These are phyloP conservation scores for Phaethon lepturus DNA, from an alignment of 2,113 vertebrate species.

Conservation along the genomic window DNA sequence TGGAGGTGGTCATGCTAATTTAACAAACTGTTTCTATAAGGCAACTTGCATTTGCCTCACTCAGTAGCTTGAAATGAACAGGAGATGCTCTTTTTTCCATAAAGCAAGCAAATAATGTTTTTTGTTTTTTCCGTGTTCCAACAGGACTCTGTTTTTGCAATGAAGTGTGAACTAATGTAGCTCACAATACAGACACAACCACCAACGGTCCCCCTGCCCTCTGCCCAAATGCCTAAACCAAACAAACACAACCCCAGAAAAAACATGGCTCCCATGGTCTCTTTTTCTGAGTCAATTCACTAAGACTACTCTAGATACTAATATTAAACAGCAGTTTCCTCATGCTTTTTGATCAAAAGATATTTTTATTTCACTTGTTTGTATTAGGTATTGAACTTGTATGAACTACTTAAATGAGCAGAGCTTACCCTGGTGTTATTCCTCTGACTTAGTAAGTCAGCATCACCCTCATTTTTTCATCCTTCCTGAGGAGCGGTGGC, in stretches of 20 bases:
- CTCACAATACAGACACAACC: background rate
- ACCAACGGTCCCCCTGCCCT: accelerated
- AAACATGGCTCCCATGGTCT: background rate
- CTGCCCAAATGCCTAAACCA: background rate
- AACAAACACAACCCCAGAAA: background rate
- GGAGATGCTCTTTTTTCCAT: background rate
- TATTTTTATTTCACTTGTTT: background rate
- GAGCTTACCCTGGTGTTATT: background rate
- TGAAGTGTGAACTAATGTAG: background rate
- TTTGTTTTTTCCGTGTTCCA: background rate
- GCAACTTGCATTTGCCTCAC: background rate
- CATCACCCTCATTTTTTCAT: accelerated
- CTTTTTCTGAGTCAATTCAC: background rate
- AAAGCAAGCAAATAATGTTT: background rate
- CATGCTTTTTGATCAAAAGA: background rate
- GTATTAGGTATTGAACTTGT: background rate
- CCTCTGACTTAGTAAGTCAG: background rate
- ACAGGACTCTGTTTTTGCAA: background rate
- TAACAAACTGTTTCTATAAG: background rate
- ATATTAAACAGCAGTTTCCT: background rate
- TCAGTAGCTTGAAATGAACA: background rate
- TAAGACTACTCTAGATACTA: background rate
- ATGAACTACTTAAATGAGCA: background rate
- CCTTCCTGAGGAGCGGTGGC: accelerated
- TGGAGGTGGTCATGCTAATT: background rate